Conservation (phyloP, 2,888 invertebrate genomes). For the Apomyelois bistriatella region DNA sequence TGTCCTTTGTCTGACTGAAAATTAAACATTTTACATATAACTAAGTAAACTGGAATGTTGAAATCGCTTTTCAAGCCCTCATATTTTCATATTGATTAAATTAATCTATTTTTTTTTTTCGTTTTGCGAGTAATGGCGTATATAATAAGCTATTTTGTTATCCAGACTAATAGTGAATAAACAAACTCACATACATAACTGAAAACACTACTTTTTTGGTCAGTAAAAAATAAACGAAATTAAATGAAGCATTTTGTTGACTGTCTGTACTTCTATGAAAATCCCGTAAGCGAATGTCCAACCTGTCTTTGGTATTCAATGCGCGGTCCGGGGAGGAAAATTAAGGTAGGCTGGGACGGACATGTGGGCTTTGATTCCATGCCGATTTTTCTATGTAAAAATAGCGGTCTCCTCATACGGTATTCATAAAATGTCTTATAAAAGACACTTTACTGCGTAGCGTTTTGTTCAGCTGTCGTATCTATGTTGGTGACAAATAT, state of each 20-base stretch:
- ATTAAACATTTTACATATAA: too few species aligned
- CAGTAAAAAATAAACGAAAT: slow-evolving; percentile 20
- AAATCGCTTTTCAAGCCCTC: too few species aligned
- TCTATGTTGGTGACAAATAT: too few species aligned
- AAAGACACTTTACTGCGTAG: slow-evolving; percentile 45
- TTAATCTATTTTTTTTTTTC: too few species aligned
- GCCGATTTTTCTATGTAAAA: slow-evolving; percentile 65
- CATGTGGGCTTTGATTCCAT: slow-evolving; percentile 70
- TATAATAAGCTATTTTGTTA: too few species aligned
- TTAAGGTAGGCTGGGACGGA: slow-evolving; percentile 67
- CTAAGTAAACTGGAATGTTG: too few species aligned
- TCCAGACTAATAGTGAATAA: too few species aligned
- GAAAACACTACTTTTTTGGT: too few species aligned
- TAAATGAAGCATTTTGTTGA: slow-evolving; percentile 36
- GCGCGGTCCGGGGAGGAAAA: slow-evolving; percentile 57
- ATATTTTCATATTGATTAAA: too few species aligned
- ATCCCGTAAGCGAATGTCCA: slow-evolving; percentile 55
- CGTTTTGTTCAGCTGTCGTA: slow-evolving; percentile 41
- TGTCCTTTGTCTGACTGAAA: too few species aligned
- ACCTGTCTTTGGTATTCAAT: slow-evolving; percentile 62
- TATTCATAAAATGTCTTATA: slow-evolving; percentile 58
- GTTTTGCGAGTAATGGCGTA: too few species aligned
- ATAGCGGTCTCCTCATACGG: slow-evolving; percentile 56
- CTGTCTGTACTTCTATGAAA: slow-evolving; percentile 48
- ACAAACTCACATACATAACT: too few species aligned